Base-by-base conservation (phyloP, 1,140 invertebrate species). In the Psilanteris sp. region DNA sequence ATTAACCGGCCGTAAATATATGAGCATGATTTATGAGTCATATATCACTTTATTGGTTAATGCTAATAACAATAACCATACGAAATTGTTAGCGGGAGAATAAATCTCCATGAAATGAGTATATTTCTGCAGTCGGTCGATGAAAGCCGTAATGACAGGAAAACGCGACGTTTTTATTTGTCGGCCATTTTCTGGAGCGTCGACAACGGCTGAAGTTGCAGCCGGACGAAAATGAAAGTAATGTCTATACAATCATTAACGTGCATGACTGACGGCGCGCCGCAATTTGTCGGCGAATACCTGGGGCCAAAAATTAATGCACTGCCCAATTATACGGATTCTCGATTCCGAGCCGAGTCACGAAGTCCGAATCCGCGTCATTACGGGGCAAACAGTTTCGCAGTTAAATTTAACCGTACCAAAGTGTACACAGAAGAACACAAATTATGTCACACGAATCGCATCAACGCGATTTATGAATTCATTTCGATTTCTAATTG, bases 181-280 rank as follows among this genome's bases (percentile, higher is more conserved):
- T 15, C 50, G 26, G 50, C 18, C 27, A 59, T 73, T 73, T 73
- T 73, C 61, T 66, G 20, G 43, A 66, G 34, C 46, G 27, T 2
- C 13, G 36, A 13, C 36, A 48, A 31, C 24, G 46, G 67, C 55
- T 61, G 54, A 73, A 64, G 70, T 73, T 64, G 0, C 50, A 31
- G 16, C 22, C 39, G 18, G 32, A 15, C 55, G 70, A 73, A 73
- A 73, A 36, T 43, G 70, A 73, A 73, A 73, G 70, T 66, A 37
- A 59, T 50, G 22, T 44, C 37, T 32, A 37, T 26, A 39, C 52
- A 31, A 57, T 66, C 59, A 48, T 73, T 50, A 50, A 73, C 14
- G 32, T 48, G 43, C 59, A 43, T 44, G 59, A 73, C 44, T 59
- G 59, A 59, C 50, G 59, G 50, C 26, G 46, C 16, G 26, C 26